A percentile compares a stretch with the other conserved stretches of the same genome.
Conservation (phyloP, 2,113 vertebrate genomes). For the Corythaixoides concolor region DNA sequence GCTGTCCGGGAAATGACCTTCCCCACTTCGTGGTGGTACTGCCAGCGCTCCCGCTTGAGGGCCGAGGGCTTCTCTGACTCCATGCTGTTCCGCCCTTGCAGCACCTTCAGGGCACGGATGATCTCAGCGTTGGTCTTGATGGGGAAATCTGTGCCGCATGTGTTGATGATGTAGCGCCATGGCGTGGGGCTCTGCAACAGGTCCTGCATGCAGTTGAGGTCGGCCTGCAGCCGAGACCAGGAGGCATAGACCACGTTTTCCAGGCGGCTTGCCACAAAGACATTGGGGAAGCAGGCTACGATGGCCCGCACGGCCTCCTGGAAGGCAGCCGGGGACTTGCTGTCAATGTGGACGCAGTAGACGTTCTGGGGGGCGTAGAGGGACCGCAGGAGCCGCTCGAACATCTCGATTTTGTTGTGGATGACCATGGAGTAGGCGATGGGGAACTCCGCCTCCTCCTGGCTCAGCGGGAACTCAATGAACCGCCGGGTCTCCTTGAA, state of each 20-base stretch:
- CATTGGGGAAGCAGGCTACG: slow-evolving; percentile 84
- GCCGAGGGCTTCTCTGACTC: slow-evolving; percentile 77
- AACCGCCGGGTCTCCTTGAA: slow-evolving; percentile 77
- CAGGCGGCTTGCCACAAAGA: slow-evolving; percentile 85
- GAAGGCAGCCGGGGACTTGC: slow-evolving; percentile 77
- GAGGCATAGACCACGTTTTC: slow-evolving; percentile 86
- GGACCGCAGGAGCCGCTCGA: slow-evolving; percentile 86
- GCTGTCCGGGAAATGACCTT: background rate
- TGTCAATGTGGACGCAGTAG: slow-evolving; percentile 89
- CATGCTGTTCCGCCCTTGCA: slow-evolving; percentile 86
- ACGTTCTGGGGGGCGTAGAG: slow-evolving; percentile 88
- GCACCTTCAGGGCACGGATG: slow-evolving; percentile 73
- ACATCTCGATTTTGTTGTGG: slow-evolving; percentile 91
- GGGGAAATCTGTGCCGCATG: slow-evolving; percentile 91
- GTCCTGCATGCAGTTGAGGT: slow-evolving; percentile 92
- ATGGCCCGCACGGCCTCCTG: slow-evolving; percentile 78
- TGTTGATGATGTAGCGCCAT: slow-evolving; percentile 91
- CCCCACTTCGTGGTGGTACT: slow-evolving; percentile 70
- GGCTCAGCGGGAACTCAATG: slow-evolving; percentile 76
- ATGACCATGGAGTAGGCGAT: slow-evolving; percentile 92
- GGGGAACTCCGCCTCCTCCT: slow-evolving; percentile 84
- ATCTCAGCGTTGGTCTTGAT: slow-evolving; percentile 92
- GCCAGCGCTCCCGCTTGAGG: slow-evolving; percentile 79
- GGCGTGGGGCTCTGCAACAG: slow-evolving; percentile 75
- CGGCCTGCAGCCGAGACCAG: slow-evolving; percentile 91